A percentile compares a stretch with the other conserved stretches of the same genome.
These are phyloP conservation scores for Mystacides longicornis DNA, from an alignment of 2,888 invertebrate genomes.

Conservation along the genomic window DNA sequence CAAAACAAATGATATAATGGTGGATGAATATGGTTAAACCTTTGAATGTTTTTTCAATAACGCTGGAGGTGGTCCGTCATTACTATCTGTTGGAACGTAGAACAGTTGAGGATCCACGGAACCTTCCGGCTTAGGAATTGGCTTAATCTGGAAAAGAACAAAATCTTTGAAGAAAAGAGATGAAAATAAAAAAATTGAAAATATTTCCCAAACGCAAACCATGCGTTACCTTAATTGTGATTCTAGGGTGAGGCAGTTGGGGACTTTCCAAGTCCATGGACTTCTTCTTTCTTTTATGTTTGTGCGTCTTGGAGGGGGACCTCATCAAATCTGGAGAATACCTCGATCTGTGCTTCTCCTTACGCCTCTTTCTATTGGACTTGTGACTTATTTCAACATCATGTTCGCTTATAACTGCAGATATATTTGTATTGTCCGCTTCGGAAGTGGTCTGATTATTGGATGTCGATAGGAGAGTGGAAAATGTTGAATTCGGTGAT, in stretches of 20 bases:
- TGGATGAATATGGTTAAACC: too few species aligned
- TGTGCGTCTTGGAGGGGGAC: conserved; percentile 65
- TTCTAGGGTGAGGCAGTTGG: conserved; percentile 59
- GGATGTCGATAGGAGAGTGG: conserved; percentile 37
- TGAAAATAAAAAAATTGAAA: too few species aligned
- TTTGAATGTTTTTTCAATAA: conserved; percentile 39
- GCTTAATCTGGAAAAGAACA: conserved; percentile 54
- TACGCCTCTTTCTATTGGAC: conserved; percentile 60
- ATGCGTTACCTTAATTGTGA: conserved; percentile 72
- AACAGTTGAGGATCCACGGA: conserved; percentile 71
- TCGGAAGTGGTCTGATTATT: conserved; percentile 5
- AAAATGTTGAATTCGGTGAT: conserved; percentile 43
- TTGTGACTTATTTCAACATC: conserved; percentile 35
- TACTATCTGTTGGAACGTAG: conserved; percentile 63
- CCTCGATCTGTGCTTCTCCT: conserved; percentile 69
- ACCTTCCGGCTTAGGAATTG: conserved; percentile 72
- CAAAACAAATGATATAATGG: too few species aligned
- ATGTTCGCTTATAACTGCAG: conserved; percentile 8
- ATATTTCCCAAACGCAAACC: too few species aligned
- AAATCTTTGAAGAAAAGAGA: neutral
- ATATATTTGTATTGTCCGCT: conserved; percentile 8
- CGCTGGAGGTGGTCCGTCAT: conserved; percentile 47
- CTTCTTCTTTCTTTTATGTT: conserved; percentile 75
- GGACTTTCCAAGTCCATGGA: conserved; percentile 57
- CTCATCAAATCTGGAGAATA: conserved; percentile 63